Conservation (phyloP, 2,797 vertebrate species). For the Chelon auratus region DNA sequence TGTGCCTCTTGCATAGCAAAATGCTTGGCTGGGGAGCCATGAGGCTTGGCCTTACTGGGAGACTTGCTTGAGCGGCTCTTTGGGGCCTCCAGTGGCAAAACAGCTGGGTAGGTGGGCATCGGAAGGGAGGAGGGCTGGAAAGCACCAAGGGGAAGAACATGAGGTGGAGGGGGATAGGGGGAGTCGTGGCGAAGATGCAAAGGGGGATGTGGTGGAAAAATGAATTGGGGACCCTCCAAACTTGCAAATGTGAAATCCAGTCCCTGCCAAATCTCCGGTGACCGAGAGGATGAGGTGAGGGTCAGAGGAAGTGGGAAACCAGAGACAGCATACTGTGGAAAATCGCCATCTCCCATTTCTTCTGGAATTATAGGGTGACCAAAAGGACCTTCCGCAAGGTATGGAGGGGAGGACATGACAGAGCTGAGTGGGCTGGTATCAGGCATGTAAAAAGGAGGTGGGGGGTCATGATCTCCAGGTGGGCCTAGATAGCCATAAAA, state of each 20-base stretch:
- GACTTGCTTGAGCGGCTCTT: constrained; percentile 92
- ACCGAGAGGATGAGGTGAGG: constrained; percentile 92
- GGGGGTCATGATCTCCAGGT: constrained; percentile 87
- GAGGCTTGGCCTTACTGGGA: constrained; percentile 90
- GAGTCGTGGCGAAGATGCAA: constrained; percentile 89
- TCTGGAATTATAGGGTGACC: constrained; percentile 95
- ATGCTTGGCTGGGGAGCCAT: constrained; percentile 92
- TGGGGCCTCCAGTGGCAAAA: constrained; percentile 93
- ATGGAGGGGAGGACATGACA: constrained; percentile 95
- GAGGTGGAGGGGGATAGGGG: constrained; percentile 89
- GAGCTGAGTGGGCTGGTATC: constrained; percentile 98
- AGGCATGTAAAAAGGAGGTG: constrained; percentile 97
- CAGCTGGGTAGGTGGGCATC: constrained; percentile 94
- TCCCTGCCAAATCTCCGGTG: constrained; percentile 95
- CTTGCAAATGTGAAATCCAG: constrained; percentile 94
- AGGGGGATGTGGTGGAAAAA: constrained; percentile 93
- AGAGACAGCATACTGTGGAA: constrained; percentile 89
- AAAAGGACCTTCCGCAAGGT: constrained; percentile 93
- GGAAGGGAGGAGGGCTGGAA: constrained; percentile 85
- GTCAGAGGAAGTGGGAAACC: constrained; percentile 95
- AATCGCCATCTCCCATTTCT: constrained; percentile 91
- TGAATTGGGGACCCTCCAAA: constrained; percentile 93
- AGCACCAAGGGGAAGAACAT: constrained; percentile 89
- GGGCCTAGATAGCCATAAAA: constrained; percentile 97
- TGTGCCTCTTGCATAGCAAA: constrained; percentile 97